Conservation (phyloP, 2,113 vertebrate genomes). For the Campylorhamphus procurvoides region DNA sequence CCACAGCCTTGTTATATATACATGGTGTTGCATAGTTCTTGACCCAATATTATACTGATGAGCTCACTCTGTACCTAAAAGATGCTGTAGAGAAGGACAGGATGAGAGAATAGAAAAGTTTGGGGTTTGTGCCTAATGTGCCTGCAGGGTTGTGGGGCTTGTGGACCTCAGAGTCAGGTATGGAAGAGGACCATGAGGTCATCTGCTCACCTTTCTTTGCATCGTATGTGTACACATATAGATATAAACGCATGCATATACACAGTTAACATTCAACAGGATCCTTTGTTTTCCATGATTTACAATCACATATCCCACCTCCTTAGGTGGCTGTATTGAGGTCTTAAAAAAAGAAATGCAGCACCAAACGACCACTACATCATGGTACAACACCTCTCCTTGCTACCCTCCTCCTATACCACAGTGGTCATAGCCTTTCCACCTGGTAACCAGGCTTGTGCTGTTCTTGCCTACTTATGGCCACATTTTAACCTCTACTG, state of each 20-base stretch:
- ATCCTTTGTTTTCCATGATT: background rate
- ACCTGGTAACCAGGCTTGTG: background rate
- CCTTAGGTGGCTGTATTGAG: background rate
- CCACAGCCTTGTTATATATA: slow-evolving; percentile 3
- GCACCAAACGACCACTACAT: background rate
- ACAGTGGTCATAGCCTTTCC: background rate
- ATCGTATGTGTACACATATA: background rate
- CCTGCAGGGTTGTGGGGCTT: background rate
- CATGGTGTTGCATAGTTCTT: background rate
- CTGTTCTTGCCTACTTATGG: background rate
- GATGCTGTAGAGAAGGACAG: background rate
- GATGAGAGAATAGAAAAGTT: background rate
- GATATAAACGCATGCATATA: background rate
- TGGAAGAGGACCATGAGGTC: background rate
- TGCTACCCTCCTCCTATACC: background rate
- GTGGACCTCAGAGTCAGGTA: background rate
- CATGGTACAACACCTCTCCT: background rate
- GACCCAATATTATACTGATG: slow-evolving; percentile 30
- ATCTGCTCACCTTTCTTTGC: background rate
- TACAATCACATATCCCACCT: background rate
- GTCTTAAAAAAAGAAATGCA: background rate
- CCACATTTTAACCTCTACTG: background rate
- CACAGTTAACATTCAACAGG: background rate
- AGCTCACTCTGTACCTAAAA: slow-evolving; percentile 33
- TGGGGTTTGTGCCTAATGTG: background rate